Evolutionary conservation across 37 sponge, comb jelly and placozoan genomes (phyloP).

Genomic region (Eunapius fragilis): DNA sequence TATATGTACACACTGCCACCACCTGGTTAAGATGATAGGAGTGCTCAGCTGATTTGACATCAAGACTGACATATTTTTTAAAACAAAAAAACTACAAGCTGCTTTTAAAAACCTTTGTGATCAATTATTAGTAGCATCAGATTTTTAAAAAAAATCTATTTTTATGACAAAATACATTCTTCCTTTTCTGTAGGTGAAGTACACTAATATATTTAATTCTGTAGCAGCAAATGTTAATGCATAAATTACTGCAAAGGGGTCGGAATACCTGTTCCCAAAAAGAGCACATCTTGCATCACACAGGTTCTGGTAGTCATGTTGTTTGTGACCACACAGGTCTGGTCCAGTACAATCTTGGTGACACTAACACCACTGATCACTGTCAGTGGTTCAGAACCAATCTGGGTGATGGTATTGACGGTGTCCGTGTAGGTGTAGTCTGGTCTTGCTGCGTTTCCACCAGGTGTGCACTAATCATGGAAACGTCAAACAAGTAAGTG

Average conservation of each 20-base stretch:
- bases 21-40: too few species aligned
- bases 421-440: background rate
- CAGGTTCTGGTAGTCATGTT: background rate
- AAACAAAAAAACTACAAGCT: too few species aligned
- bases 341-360: background rate
- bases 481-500: background rate
- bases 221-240: too few species aligned
- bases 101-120: too few species aligned
- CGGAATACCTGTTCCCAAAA: slow-evolving; percentile 26
- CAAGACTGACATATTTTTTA: too few species aligned
- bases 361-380: background rate
- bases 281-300: slow-evolving; percentile 29
- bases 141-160: too few species aligned
- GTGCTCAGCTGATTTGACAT: too few species aligned
- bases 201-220: too few species aligned
- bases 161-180: too few species aligned
- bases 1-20: too few species aligned
- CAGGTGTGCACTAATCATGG: background rate
- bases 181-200: too few species aligned
- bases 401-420: background rate
- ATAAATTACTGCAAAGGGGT: background rate
- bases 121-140: too few species aligned
- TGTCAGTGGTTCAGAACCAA: background rate
- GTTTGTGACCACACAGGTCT: background rate
- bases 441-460: background rate